These are phyloP conservation scores for Xestia xanthographa DNA, from an alignment of 2,888 invertebrate species.

Conservation along the genomic window DNA sequence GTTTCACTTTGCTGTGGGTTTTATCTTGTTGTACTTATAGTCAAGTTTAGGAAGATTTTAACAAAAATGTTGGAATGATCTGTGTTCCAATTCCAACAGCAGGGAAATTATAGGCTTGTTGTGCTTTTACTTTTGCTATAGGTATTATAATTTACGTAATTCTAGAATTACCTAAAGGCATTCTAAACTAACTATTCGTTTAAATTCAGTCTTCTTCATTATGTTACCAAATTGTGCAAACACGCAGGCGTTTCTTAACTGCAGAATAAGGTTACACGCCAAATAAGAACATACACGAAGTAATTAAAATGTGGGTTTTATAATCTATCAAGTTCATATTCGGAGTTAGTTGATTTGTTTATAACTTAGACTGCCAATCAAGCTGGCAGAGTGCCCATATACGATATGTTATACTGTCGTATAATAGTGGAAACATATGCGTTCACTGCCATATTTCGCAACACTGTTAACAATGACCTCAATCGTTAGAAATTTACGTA, in stretches of 20 bases:
- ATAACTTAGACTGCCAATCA: conserved; percentile 42
- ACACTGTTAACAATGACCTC: conserved; percentile 66
- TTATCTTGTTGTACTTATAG: too few relatives aligned
- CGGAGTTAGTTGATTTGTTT: conserved; percentile 49
- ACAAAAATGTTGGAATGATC: not conserved
- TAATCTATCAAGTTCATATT: conserved; percentile 44
- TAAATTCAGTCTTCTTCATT: not conserved
- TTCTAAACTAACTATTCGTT: not conserved
- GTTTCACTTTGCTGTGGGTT: conserved; percentile 4
- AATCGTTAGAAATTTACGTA: conserved; percentile 73
- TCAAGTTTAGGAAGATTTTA: not conserved
- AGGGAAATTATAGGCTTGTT: not conserved
- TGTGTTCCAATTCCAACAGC: too few relatives aligned
- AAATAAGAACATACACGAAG: conserved; percentile 15
- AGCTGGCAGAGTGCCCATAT: conserved; percentile 40
- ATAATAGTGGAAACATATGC: conserved; percentile 39
- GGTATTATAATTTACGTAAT: not conserved
- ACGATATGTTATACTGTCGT: conserved; percentile 24
- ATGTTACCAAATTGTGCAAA: conserved; percentile 20
- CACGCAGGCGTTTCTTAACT: conserved; percentile 4
- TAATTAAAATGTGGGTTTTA: conserved; percentile 53
- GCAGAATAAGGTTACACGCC: conserved; percentile 30
- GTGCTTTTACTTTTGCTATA: not conserved
- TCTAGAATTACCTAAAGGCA: not conserved
- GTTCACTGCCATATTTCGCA: conserved; percentile 50